Evolutionary conservation across 2,113 vertebrate species (phyloP).

Genomic region (Chunga burmeisteri): DNA sequence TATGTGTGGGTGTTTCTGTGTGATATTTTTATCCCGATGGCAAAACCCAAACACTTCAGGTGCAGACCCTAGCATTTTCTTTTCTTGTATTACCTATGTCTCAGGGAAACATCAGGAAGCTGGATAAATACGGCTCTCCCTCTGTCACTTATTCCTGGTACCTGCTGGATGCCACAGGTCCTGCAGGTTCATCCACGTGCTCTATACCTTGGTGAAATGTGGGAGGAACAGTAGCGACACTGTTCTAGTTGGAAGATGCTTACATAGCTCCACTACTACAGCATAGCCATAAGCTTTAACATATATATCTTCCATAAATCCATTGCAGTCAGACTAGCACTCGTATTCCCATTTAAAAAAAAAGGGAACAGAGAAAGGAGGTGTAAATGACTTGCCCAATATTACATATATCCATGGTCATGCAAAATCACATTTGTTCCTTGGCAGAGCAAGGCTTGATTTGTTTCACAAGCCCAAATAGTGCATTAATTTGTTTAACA

Average conservation of each 20-base stretch:
- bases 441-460: neutral
- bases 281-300: neutral
- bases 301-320: neutral
- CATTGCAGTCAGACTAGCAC: neutral
- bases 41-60: neutral
- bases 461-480: neutral
- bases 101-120: neutral
- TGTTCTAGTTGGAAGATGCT: neutral
- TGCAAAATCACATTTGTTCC: neutral
- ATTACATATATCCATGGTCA: neutral
- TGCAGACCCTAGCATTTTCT: neutral
- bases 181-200: neutral
- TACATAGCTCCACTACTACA: neutral
- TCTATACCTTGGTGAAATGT: neutral
- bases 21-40: neutral
- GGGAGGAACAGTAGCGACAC: neutral
- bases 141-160: neutral
- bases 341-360: neutral
- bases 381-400: neutral
- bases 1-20: neutral
- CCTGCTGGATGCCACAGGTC: neutral
- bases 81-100: neutral
- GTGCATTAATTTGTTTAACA: neutral
- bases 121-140: neutral
- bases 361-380: neutral